A percentile compares a stretch with the other conserved stretches of the same genome.
phyloP scores from a whole-genome alignment of 2,797 vertebrate genomes.

The Cygnus olor region DNA sequence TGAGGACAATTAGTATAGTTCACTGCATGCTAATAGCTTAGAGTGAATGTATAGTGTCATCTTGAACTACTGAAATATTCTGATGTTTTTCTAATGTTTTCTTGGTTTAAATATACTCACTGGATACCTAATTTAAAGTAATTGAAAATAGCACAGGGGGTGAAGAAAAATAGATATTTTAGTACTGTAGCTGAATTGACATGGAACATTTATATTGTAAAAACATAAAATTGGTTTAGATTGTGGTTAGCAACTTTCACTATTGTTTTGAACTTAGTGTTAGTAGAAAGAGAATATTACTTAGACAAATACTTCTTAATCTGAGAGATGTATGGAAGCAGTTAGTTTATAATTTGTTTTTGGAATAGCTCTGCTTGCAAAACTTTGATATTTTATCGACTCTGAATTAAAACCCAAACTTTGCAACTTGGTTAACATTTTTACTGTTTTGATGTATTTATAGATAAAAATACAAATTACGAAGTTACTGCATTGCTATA shows the following conservation, averaged over 20 bases:
- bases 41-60: not conserved
- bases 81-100: not conserved
- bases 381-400: not conserved
- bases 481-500: not conserved
- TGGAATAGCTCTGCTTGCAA: not conserved
- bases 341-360: not conserved
- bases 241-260: not conserved
- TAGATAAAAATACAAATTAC: not conserved
- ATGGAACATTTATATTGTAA: not conserved
- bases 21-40: not conserved
- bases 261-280: not conserved
- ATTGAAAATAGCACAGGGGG: not conserved
- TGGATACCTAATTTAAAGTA: not conserved
- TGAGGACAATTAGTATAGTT: not conserved
- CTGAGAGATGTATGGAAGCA: not conserved
- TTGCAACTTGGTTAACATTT: not conserved
- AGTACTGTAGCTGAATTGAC: not conserved
- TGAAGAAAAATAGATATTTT: not conserved
- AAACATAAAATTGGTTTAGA: not conserved
- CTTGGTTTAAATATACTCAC: not conserved
- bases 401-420: not conserved
- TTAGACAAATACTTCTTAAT: not conserved
- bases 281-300: not conserved
- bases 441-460: not conserved
- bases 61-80: not conserved